Conservation (phyloP, 2,888 invertebrate genomes). For the Gonocerus acuteangulatus region DNA sequence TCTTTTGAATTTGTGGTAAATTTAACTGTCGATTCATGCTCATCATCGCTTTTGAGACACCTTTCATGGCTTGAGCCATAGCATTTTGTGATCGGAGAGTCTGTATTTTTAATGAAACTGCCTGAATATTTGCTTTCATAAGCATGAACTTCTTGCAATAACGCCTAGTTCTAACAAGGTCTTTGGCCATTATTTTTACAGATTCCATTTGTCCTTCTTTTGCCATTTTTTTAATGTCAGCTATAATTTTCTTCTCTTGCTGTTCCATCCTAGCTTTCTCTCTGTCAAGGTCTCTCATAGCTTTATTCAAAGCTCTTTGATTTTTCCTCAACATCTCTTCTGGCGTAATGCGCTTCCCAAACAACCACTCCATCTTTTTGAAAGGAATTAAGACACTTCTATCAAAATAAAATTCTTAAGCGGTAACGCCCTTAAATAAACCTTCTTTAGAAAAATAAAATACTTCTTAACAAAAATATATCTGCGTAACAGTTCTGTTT, state of each 20-base stretch:
- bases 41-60: slow-evolving; percentile 96
- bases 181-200: slow-evolving; percentile 99
- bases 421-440: too few relatives aligned
- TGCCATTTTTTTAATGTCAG: slow-evolving; percentile 96
- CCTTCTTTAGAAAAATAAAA: too few relatives aligned
- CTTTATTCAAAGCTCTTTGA: slow-evolving; percentile 94
- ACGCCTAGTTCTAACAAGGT: slow-evolving; percentile 88
- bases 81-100: slow-evolving; percentile 96
- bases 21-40: slow-evolving; percentile 95
- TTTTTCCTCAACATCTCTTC: slow-evolving; percentile 98
- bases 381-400: not conserved
- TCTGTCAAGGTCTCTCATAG: slow-evolving; percentile 94
- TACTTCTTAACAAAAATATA: too few relatives aligned
- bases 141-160: slow-evolving; percentile 98
- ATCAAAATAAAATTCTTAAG: not conserved
- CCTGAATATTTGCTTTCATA: slow-evolving; percentile 99
- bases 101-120: slow-evolving; percentile 93
- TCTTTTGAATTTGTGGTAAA: slow-evolving; percentile 97
- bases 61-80: slow-evolving; percentile 99
- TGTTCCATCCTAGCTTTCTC: slow-evolving; percentile 94
- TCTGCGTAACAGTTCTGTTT: too few relatives aligned
- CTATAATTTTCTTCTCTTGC: slow-evolving; percentile 97
- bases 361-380: slow-evolving; percentile 74
- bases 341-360: slow-evolving; percentile 91
- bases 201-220: slow-evolving; percentile 99